Conservation (phyloP, 2,113 vertebrate genomes). For the Pollimyrus isidori region DNA sequence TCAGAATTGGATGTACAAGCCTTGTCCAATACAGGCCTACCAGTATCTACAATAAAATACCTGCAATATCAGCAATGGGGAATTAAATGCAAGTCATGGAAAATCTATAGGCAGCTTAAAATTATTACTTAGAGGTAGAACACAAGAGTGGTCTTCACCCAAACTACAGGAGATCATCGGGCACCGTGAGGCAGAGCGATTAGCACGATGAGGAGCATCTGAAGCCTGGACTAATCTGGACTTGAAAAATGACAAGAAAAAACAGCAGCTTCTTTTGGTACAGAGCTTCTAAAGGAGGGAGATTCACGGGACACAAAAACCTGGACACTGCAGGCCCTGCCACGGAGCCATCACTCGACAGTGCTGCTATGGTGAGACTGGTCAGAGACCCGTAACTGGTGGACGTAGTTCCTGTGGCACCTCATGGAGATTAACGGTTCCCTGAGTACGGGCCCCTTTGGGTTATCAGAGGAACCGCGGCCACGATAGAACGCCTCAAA, state of each 20-base stretch:
- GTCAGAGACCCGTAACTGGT: neutral
- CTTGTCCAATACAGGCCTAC: neutral
- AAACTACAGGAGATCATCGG: neutral
- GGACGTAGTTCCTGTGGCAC: neutral
- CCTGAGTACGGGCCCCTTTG: neutral
- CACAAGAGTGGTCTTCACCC: neutral
- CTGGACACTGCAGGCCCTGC: neutral
- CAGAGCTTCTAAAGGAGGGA: neutral
- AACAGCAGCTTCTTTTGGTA: neutral
- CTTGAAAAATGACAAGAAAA: neutral
- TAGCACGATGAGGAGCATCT: neutral
- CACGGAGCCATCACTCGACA: neutral
- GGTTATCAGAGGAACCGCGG: neutral
- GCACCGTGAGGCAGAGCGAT: neutral
- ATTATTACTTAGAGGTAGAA: neutral
- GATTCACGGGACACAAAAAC: neutral
- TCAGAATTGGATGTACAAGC: neutral
- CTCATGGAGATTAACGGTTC: slow-evolving; percentile 4
- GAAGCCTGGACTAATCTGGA: neutral
- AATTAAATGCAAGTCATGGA: neutral
- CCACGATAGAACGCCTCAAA: neutral
- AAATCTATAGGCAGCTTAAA: neutral
- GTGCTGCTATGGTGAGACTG: neutral
- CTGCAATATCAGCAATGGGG: neutral
- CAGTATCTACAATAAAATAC: neutral